Conservation (phyloP, 2,888 invertebrate species). For the Alcis repandata region DNA sequence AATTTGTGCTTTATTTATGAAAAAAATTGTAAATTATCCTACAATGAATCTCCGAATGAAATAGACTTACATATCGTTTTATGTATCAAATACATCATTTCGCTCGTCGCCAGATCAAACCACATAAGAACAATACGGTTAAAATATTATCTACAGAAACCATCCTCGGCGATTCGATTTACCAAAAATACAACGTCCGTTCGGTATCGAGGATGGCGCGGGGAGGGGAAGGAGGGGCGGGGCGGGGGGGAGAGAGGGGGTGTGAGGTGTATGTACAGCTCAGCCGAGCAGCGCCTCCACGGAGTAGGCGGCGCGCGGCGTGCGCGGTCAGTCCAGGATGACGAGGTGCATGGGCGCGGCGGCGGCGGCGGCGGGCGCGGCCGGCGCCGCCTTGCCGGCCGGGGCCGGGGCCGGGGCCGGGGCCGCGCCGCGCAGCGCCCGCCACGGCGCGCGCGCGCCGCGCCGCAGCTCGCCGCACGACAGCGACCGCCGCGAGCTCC, state of each 20-base stretch:
- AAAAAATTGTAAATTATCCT: constrained; percentile 90
- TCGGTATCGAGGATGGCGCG: constrained; percentile 42
- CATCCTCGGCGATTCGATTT: constrained; percentile 84
- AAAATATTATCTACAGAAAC: constrained; percentile 87
- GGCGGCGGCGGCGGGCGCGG: constrained; percentile 78
- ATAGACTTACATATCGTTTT: constrained; percentile 87
- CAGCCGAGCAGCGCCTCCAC: constrained; percentile 89
- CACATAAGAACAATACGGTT: constrained; percentile 86
- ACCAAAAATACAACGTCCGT: constrained; percentile 84
- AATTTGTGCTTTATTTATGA: constrained; percentile 89
- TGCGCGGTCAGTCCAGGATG: constrained; percentile 89
- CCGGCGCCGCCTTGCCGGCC: constrained; percentile 88
- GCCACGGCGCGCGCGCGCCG: constrained; percentile 85
- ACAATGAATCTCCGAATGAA: constrained; percentile 88
- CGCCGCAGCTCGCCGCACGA: constrained; percentile 91
- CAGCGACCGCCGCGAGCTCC: constrained; percentile 94
- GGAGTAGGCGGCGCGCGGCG: constrained; percentile 88
- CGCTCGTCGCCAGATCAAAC: constrained; percentile 86
- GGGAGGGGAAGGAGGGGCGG: constrained; percentile 32
- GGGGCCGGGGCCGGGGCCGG: constrained; percentile 59
- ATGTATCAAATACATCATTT: constrained; percentile 86
- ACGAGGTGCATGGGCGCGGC: constrained; percentile 89
- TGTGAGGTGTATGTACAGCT: constrained; percentile 67
- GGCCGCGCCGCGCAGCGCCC: constrained; percentile 88
- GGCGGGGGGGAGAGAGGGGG: constrained; percentile 32